These are phyloP conservation scores for Polypterus bichir DNA, from an alignment of 2,113 vertebrate species.

Conservation along the genomic window DNA sequence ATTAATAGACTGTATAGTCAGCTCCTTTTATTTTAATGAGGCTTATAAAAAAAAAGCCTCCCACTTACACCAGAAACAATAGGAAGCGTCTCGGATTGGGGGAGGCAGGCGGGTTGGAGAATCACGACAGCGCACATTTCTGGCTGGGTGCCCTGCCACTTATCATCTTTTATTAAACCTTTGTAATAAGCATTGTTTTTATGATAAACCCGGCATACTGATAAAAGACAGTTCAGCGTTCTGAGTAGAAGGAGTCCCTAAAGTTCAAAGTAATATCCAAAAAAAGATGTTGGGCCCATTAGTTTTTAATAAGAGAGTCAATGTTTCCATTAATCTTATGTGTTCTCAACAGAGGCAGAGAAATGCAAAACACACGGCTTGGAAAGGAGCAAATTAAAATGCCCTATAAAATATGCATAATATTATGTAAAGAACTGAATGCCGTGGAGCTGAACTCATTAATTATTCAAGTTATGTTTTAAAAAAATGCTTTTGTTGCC, in stretches of 20 bases:
- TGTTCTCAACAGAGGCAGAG: background rate
- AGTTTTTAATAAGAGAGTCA: background rate
- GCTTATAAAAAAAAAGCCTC: background rate
- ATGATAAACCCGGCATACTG: background rate
- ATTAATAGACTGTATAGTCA: background rate
- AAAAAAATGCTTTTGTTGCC: constrained; percentile 25
- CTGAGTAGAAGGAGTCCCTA: background rate
- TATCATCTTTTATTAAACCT: background rate
- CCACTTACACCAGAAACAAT: background rate
- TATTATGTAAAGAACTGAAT: constrained; percentile 16
- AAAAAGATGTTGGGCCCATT: constrained; percentile 3
- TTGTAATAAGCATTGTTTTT: constrained; percentile 2
- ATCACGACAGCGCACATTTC: background rate
- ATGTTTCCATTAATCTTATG: constrained; percentile 4
- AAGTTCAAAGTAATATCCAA: background rate
- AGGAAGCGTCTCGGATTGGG: too few species aligned
- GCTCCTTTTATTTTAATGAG: background rate
- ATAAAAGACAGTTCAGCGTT: background rate
- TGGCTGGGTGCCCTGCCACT: constrained; percentile 8
- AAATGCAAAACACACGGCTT: background rate
- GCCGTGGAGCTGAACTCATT: constrained; percentile 19
- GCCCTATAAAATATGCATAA: constrained; percentile 28
- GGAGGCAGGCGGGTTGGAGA: too few species aligned
- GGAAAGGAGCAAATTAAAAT: constrained; percentile 17
- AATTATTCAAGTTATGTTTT: constrained; percentile 28